phyloP scores from a whole-genome alignment of 2,888 invertebrate species.

The Brenthis ino region DNA sequence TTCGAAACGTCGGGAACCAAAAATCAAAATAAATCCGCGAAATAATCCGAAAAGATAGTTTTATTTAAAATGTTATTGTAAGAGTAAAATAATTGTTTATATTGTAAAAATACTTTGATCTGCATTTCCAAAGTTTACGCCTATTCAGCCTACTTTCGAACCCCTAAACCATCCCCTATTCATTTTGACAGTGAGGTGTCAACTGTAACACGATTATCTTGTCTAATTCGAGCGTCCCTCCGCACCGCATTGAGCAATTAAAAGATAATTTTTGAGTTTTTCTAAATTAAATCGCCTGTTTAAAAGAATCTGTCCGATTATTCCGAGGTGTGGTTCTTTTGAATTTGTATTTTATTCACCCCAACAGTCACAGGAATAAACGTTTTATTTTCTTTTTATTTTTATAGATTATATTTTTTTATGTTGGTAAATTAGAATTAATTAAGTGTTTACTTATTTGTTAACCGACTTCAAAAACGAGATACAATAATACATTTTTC shows the following conservation, averaged over 20 bases:
- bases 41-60: no score
- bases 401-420: background rate
- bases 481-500: no score
- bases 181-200: constrained; percentile 47
- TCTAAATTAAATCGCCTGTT: constrained; percentile 44
- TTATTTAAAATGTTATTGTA: no score
- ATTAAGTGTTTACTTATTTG: no score
- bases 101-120: no score
- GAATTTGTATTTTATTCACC: constrained; percentile 6
- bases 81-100: no score
- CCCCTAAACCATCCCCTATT: constrained; percentile 43
- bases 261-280: constrained; percentile 51
- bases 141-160: constrained; percentile 7
- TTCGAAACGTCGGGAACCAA: no score
- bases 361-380: background rate
- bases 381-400: background rate
- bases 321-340: constrained; percentile 42
- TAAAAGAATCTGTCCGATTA: constrained; percentile 43
- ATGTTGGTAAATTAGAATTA: background rate
- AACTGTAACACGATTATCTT: constrained; percentile 51
- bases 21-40: no score
- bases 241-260: constrained; percentile 48
- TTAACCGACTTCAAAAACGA: no score
- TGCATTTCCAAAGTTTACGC: background rate
- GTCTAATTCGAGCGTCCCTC: constrained; percentile 39